These are phyloP conservation scores for Pagrus major DNA, from an alignment of 2,113 vertebrate genomes.

Conservation along the genomic window DNA sequence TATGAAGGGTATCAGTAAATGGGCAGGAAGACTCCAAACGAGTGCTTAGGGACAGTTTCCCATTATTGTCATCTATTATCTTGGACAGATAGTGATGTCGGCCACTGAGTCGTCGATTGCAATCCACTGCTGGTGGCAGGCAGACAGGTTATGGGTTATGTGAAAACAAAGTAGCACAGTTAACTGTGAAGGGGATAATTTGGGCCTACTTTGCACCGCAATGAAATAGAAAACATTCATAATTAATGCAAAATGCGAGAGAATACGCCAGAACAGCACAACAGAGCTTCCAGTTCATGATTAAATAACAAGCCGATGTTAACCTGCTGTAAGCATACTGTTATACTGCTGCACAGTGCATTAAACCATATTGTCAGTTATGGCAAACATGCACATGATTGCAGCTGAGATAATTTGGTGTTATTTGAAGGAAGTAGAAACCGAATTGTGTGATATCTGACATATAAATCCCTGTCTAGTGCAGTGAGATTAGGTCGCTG, in stretches of 20 bases:
- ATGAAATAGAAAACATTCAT: constrained; percentile 58
- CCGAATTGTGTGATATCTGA: constrained; percentile 17
- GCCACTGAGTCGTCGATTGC: constrained; percentile 70
- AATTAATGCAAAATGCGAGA: constrained; percentile 54
- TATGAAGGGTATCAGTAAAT: constrained; percentile 82
- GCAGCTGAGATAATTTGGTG: neutral
- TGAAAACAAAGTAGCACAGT: constrained; percentile 69
- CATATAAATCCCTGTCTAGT: neutral
- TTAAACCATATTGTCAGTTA: constrained; percentile 9
- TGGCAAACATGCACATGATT: neutral
- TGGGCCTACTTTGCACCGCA: constrained; percentile 44
- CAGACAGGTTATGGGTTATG: constrained; percentile 67
- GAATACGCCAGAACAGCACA: constrained; percentile 35
- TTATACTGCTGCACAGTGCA: constrained; percentile 15
- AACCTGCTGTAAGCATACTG: constrained; percentile 27
- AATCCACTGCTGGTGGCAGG: constrained; percentile 61
- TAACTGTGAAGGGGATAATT: constrained; percentile 56
- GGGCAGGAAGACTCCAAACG: constrained; percentile 83
- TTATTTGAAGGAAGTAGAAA: constrained; percentile 13
- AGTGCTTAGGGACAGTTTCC: constrained; percentile 83
- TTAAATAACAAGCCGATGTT: constrained; percentile 49
- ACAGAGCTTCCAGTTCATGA: constrained; percentile 39
- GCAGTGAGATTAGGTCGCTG: constrained; percentile 3
- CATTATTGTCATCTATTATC: constrained; percentile 84
- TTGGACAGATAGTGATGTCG: constrained; percentile 74